A percentile compares a stretch with the other conserved stretches of the same genome.
Conservation (phyloP, 2,797 vertebrate species). For the Lemur catta region DNA sequence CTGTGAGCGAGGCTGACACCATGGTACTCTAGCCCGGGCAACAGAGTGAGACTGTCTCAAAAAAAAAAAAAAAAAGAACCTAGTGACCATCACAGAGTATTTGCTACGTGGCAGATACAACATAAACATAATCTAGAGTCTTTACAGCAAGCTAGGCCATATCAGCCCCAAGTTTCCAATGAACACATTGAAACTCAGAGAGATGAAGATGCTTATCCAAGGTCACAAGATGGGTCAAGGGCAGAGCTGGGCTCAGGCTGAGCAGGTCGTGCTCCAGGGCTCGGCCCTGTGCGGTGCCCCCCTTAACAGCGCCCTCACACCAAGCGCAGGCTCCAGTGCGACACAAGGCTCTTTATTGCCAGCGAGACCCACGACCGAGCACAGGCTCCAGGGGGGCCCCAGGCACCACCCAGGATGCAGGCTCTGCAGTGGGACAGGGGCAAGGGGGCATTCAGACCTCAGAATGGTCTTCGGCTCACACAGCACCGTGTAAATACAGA, state of each 20-base stretch:
- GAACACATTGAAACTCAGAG: neutral
- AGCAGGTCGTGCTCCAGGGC: neutral
- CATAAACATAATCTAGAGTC: rapidly evolving
- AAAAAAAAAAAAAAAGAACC: neutral
- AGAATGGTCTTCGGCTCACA: slow-evolving; percentile 79
- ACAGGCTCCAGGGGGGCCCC: neutral
- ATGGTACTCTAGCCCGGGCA: too few relatives aligned
- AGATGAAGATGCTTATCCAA: neutral
- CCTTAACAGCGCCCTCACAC: neutral
- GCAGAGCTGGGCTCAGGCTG: neutral
- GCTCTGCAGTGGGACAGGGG: slow-evolving; percentile 29
- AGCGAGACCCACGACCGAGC: rapidly evolving
- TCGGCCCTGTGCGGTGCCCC: too few relatives aligned
- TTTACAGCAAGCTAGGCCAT: neutral
- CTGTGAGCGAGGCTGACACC: too few relatives aligned
- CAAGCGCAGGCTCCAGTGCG: neutral
- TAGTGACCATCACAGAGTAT: neutral
- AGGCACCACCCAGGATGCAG: slow-evolving; percentile 25
- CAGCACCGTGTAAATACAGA: slow-evolving; percentile 91
- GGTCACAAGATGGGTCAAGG: neutral
- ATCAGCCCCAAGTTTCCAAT: neutral
- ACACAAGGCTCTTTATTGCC: neutral
- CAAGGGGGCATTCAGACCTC: slow-evolving; percentile 57
- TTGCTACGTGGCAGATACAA: neutral
- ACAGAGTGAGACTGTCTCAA: too few relatives aligned